Evolutionary conservation across 2,113 vertebrate species (phyloP), one percentile per base, ranked within the genome.

Genomic region (Ptilonorhynchus violaceus): DNA sequence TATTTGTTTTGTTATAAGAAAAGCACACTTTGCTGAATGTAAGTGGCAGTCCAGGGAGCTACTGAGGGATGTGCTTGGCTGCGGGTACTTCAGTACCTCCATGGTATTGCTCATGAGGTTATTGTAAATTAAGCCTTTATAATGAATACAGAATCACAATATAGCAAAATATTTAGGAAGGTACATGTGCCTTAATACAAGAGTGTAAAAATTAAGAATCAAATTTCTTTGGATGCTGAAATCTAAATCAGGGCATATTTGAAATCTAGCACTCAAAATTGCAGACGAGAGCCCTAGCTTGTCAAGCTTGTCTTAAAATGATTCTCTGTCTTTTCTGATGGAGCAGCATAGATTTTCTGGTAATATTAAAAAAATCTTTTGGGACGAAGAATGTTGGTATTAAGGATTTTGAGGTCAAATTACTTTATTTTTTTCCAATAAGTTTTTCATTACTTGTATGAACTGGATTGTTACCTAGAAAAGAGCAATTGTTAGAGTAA

Each of bases 331-430:
- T 74, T 76, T 85, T 77, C 15, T 87, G 46, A 28, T 58, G 8
- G 25, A 58, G 20, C 7, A 69, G 25, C 4, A 37, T 62, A 20
- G 25, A 53, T 82, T 89, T 75, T 75, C 20, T 75, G 30, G 12
- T 56, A 49, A 53, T 66, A 62, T 27, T 85, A 11, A 55, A 74
- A n/a, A 74, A 10, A 7, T 31, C 2, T 37, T 37, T 58, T 50
- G 25, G n/a, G 20, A 18, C 0, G 0, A 89, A 53, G 10, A 46
- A 55, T 85, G 10, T 53, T 81, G 5, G 1, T 58, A 19, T 39
- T 87, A 76, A 35, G 22, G 9, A n/a, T 69, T 70, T 20, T 37
- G 28, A n/a, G 42, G 33, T 22, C 7, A 63, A 85, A 75, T n/a
- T 2, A 23, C 5, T 60, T 63, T 2, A 3, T 14, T 68, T 56